These are phyloP conservation scores for Drosophila rufa DNA, from an alignment of 1,140 invertebrate genomes.

Conservation along the genomic window DNA sequence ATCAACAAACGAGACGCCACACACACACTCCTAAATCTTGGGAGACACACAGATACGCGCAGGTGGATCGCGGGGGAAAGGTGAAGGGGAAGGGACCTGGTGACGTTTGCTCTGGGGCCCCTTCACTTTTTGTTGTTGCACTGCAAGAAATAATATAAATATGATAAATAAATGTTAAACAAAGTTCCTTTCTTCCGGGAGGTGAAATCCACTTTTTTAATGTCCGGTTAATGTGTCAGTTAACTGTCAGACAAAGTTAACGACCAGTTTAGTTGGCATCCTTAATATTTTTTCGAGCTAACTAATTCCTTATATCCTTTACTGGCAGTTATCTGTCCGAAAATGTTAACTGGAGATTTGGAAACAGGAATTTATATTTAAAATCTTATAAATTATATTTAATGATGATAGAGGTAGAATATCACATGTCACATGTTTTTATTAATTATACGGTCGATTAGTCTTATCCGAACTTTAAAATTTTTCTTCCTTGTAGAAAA, in stretches of 20 bases:
- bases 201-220: background rate
- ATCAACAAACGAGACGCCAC: conserved; percentile 61
- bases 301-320: too few relatives aligned
- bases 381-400: background rate
- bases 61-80: conserved; percentile 28
- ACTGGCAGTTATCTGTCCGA: background rate
- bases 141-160: background rate
- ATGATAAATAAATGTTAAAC: background rate
- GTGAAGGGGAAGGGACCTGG: conserved; percentile 48
- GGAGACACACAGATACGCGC: conserved; percentile 36
- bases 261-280: background rate
- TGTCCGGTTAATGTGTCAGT: background rate
- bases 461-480: too few relatives aligned
- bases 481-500: too few relatives aligned
- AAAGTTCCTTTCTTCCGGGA: too few relatives aligned
- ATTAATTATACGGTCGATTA: too few relatives aligned
- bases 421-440: too few relatives aligned
- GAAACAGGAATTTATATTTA: background rate
- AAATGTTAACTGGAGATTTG: background rate
- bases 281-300: background rate
- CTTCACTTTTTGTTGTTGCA: conserved; percentile 75
- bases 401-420: background rate
- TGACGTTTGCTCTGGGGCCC: conserved; percentile 66
- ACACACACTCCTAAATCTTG: conserved; percentile 41
- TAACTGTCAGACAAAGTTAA: background rate